phyloP scores from a whole-genome alignment of 2,113 vertebrate genomes.

The Etheostoma cragini region DNA sequence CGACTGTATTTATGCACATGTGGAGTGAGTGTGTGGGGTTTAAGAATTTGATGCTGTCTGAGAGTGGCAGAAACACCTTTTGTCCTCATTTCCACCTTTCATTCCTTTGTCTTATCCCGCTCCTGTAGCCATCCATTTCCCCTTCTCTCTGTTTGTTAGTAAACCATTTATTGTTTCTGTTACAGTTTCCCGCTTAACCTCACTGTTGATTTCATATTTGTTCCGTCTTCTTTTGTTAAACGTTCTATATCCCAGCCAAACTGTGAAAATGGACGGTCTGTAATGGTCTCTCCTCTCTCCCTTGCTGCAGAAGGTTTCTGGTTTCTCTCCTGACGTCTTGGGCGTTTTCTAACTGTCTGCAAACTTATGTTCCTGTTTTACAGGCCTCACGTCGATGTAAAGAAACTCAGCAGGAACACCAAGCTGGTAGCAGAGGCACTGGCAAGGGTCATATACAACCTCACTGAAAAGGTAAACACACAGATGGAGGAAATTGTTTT shows the following conservation, averaged over 20 bases:
- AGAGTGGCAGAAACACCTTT: background rate
- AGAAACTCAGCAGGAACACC: slow-evolving; percentile 92
- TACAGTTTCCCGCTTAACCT: background rate
- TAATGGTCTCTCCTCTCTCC: background rate
- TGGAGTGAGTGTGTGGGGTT: background rate
- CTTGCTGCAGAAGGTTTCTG: background rate
- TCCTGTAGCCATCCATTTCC: background rate
- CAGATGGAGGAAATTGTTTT: background rate
- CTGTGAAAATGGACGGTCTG: background rate
- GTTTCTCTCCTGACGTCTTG: background rate
- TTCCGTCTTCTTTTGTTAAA: background rate
- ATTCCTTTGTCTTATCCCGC: background rate
- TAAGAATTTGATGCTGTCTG: background rate
- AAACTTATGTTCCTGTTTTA: slow-evolving; percentile 29
- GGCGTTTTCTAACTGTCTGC: slow-evolving; percentile 9
- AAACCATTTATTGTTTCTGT: background rate
- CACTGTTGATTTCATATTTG: background rate
- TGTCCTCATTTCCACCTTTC: background rate
- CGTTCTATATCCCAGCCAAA: slow-evolving; percentile 4
- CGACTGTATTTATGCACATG: slow-evolving; percentile 2
- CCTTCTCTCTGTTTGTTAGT: background rate
- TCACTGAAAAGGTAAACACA: slow-evolving; percentile 92
- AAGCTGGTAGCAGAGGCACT: slow-evolving; percentile 93
- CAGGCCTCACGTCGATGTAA: slow-evolving; percentile 92
- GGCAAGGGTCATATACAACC: slow-evolving; percentile 96